These are phyloP conservation scores for Theristicus caerulescens DNA, from an alignment of 2,113 vertebrate genomes.

Conservation along the genomic window DNA sequence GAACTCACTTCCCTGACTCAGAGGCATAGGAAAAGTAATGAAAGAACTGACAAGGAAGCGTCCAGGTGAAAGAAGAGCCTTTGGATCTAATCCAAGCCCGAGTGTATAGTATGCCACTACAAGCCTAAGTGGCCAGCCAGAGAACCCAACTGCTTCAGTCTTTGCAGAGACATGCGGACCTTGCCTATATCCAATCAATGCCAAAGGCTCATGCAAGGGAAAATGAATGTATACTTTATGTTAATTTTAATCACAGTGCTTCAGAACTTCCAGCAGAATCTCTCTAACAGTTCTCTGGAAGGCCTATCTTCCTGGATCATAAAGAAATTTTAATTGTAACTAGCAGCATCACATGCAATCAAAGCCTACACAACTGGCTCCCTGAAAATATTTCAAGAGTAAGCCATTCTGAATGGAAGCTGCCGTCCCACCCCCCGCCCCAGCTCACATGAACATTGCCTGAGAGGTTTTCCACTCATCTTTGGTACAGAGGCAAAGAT, in stretches of 20 bases:
- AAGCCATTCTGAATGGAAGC: background rate
- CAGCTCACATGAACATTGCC: background rate
- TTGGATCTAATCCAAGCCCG: background rate
- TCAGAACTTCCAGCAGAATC: background rate
- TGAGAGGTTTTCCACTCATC: background rate
- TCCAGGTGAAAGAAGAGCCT: background rate
- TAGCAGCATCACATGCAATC: background rate
- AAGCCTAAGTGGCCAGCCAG: background rate
- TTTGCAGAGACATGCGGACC: background rate
- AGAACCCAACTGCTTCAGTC: background rate
- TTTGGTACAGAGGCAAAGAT: background rate
- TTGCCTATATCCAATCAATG: background rate
- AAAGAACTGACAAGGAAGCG: background rate
- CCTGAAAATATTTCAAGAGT: background rate
- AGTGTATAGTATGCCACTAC: background rate
- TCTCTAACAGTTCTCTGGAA: background rate
- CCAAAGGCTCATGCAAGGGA: background rate
- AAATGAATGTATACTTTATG: accelerated
- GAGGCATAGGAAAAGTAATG: background rate
- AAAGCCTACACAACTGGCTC: background rate
- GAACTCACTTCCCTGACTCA: background rate
- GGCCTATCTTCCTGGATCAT: background rate
- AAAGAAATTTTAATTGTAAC: background rate
- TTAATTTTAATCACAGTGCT: background rate
- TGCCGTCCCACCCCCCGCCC: background rate